Base-by-base conservation (phyloP, 2,888 invertebrate species). In the Diarsia dahlii region DNA sequence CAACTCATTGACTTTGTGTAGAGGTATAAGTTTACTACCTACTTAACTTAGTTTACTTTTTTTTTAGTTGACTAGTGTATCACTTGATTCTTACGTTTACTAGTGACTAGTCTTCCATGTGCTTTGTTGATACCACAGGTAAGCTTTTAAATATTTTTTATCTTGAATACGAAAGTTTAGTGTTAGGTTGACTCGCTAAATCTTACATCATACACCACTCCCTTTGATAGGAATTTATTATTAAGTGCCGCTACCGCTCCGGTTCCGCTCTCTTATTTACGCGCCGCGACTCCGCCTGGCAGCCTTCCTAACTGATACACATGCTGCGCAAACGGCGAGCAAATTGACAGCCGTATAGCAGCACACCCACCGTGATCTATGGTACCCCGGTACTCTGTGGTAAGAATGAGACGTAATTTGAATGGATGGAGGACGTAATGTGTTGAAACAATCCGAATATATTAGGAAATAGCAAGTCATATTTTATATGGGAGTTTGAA, bases 181-280 rank as follows among this genome's bases (percentile, higher is more conserved):
- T 48, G 1, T 48, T 1, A 3, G 18, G 28, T 18, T n/a, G 9
- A 39, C n/a, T 65, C 88, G 84, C 85, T 50, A 0, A 3, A 8
- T 62, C 80, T 81, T 60, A 56, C 70, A 2, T 60, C 79, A 73
- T 70, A 64, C 9, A 58, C 79, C 81, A 69, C 13, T 48, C 50
- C 45, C 63, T 63, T 50, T 66, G 68, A 81, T 71, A 75, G 74
- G 84, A 88, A 90, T 91, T 90, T 90, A 90, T 89, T 90, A 91
- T 90, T 87, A 90, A 91, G 89, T 91, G 89, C 85, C 89, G 80
- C 78, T 77, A 89, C 72, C 87, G 78, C 83, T 80, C 81, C 70
- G 78, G 84, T 81, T 81, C 84, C 82, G 89, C 82, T 86, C 79
- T 76, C 77, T 88, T 87, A 87, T 88, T 90, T 87, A 85, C 87